A percentile compares a stretch with the other conserved stretches of the same genome.
Conservation (phyloP, 1,140 invertebrate genomes). For the Brachionus manjavacas region DNA sequence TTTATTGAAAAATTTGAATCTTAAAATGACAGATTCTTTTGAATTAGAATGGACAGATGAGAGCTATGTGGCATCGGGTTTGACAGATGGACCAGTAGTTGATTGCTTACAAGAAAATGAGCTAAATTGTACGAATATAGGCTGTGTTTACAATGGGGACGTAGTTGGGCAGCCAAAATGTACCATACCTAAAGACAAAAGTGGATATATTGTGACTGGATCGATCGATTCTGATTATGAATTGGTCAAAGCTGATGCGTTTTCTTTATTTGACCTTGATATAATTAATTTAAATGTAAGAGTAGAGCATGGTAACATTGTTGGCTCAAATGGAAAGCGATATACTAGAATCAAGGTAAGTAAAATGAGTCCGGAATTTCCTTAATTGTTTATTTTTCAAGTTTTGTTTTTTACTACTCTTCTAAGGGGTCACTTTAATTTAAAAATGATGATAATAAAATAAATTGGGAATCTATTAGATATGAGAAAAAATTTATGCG, state of each 20-base stretch:
- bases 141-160: not conserved
- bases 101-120: constrained; percentile 13
- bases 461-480: too few relatives aligned
- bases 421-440: too few relatives aligned
- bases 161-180: not conserved
- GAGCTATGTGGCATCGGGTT: not conserved
- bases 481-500: too few relatives aligned
- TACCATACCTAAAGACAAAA: not conserved
- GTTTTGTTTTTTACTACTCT: too few relatives aligned
- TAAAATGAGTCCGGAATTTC: too few relatives aligned
- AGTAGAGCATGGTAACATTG: constrained; percentile 27
- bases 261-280: constrained; percentile 4
- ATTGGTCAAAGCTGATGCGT: not conserved
- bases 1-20: not conserved
- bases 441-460: too few relatives aligned
- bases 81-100: not conserved
- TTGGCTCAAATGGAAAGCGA: not conserved
- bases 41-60: constrained; percentile 24
- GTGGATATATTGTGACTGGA: not conserved
- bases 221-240: not conserved
- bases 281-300: not conserved
- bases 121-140: not conserved
- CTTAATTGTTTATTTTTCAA: too few relatives aligned
- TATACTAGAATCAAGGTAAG: constrained; percentile 24
- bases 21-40: not conserved